Evolutionary conservation across 2,888 invertebrate species (phyloP), one percentile per base, ranked within the genome.

Genomic region (Agrilus cyanescens): DNA sequence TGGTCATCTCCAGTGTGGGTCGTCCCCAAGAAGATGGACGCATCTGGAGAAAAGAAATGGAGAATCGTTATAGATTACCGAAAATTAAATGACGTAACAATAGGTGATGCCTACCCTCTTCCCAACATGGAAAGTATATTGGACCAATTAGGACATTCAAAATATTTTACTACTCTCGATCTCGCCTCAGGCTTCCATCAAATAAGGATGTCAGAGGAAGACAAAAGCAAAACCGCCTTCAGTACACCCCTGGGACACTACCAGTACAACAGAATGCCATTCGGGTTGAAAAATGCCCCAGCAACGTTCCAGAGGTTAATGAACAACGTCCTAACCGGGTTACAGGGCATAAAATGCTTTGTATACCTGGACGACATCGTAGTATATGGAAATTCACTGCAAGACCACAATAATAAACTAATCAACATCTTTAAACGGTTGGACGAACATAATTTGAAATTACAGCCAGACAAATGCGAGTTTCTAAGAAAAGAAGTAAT

Each of bases 281-380:
- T 63, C 44, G 61, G 56, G 2, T 50, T 66, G 6, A 60, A 58
- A 51, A 61, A 61, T 41, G 61, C 63, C 1, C 63, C 63, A 0
- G 56, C 58, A 2, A 62, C 63, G 0, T 64, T 67, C 37, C 63
- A 65, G 50, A 40, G 62, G 3, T 43, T 61, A 14, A 65, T 65
- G 63, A 57, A 64, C 33, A 56, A 14, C 15, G 34, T 43, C 5
- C 10, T 38, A 12, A 7, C 8, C 12, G 43, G 38, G 12, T 7
- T 38, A 14, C 12, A 13, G 29, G 32, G 35, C 6, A 6, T 34
- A 8, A 15, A 44, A 25, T 44, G 44, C 25, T 44, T 40, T 32
- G 36, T 39, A 4, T 40, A 44, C 29, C n/a, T 43, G 5, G 39
- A 43, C n/a, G n/a, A n/a, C n/a, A n/a, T n/a, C n/a, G n/a, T n/a